Percentiles rank a stretch among this genome's conserved stretches.
phyloP scores from a whole-genome alignment of 2,888 invertebrate genomes.

The Leucophenga maculata region DNA sequence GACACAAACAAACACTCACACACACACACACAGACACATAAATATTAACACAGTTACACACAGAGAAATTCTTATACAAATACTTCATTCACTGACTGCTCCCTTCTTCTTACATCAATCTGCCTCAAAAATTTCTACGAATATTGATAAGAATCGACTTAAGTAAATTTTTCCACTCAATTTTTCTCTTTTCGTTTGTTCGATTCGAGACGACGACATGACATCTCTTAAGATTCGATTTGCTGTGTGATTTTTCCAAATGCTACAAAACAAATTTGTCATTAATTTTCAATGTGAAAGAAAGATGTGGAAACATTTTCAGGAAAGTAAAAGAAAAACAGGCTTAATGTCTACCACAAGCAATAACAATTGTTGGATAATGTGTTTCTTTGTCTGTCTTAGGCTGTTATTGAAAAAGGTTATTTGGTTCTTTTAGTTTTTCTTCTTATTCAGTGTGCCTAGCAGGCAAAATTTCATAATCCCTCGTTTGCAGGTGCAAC shows the following conservation, averaged over 20 bases:
- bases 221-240: not conserved
- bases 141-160: conserved; percentile 14
- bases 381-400: not conserved
- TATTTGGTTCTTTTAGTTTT: not conserved
- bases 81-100: conserved; percentile 27
- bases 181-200: not conserved
- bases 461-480: conserved; percentile 21
- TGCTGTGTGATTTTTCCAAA: conserved; percentile 8
- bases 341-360: not conserved
- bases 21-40: not conserved
- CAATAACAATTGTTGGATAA: not conserved
- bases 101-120: not conserved
- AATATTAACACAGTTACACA: not conserved
- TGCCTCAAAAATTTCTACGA: conserved; percentile 32
- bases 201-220: no score
- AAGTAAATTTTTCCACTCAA: not conserved
- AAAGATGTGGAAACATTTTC: conserved; percentile 2
- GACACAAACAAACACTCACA: not conserved
- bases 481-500: conserved; percentile 26
- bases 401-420: no score
- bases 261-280: conserved; percentile 31
- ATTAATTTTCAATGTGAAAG: conserved; percentile 27
- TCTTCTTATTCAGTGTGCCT: not conserved
- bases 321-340: conserved; percentile 8
- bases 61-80: not conserved